These are phyloP conservation scores for Leptocoma aspasia DNA, from an alignment of 2,113 vertebrate species.

Conservation along the genomic window DNA sequence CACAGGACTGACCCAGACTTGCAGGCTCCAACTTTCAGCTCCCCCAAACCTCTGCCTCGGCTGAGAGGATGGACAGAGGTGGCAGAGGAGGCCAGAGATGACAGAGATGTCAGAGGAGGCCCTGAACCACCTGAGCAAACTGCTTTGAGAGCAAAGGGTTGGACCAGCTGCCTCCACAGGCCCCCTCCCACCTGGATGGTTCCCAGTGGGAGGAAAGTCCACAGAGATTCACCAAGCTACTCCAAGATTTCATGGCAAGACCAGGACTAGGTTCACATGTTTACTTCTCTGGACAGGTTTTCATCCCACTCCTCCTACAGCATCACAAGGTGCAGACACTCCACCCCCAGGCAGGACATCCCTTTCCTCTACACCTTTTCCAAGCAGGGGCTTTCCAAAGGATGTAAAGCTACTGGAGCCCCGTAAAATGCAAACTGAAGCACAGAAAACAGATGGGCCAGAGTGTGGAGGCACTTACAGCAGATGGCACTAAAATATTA, in stretches of 20 bases:
- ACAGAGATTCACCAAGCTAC: background rate
- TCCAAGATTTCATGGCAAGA: background rate
- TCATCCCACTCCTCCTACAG: background rate
- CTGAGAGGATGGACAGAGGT: background rate
- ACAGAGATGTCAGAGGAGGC: background rate
- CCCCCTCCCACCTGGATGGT: background rate
- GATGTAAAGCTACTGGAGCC: background rate
- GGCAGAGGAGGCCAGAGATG: background rate
- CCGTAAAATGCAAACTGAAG: slow-evolving; percentile 34
- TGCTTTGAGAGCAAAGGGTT: background rate
- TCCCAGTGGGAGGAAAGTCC: background rate
- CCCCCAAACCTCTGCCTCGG: background rate
- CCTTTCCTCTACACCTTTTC: background rate
- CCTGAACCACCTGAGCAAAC: background rate
- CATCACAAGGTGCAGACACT: background rate
- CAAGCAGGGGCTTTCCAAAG: slow-evolving; percentile 20
- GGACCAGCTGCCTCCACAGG: background rate
- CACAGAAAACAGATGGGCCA: slow-evolving; percentile 66
- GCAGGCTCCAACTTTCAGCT: background rate
- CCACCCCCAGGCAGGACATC: background rate
- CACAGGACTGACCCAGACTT: background rate
- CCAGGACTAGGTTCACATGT: background rate
- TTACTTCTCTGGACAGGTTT: background rate
- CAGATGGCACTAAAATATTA: slow-evolving; percentile 79
- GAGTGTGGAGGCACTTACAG: slow-evolving; percentile 63